Evolutionary conservation across 2,888 invertebrate genomes (phyloP).

Genomic region (Holacanthella duospinosa): DNA sequence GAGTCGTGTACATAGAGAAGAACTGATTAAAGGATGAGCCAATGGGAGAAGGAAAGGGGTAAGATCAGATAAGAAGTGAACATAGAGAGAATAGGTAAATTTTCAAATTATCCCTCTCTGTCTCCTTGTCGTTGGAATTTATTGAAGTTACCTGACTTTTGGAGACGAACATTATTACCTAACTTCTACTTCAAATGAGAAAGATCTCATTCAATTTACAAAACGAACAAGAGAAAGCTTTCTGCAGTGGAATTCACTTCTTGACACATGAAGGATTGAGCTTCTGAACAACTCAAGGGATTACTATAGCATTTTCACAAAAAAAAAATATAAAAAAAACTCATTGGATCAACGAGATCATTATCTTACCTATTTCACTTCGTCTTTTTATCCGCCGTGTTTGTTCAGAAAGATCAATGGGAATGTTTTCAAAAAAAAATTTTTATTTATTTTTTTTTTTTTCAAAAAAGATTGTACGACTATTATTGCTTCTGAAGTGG

Average conservation of each 20-base stretch:
- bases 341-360: too few species aligned
- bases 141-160: not conserved
- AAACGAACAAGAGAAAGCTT: conserved; percentile 26
- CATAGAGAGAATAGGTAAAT: not conserved
- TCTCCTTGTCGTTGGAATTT: not conserved
- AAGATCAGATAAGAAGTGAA: not conserved
- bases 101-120: not conserved
- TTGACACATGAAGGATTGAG: too few species aligned
- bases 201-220: conserved; percentile 14
- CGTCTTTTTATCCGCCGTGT: too few species aligned
- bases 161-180: not conserved
- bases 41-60: conserved; percentile 6
- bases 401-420: too few species aligned
- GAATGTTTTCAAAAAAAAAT: too few species aligned
- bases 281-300: too few species aligned
- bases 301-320: too few species aligned
- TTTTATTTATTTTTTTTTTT: too few species aligned
- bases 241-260: conserved; percentile 23
- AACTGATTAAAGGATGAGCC: not conserved
- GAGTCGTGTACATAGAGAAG: conserved; percentile 8
- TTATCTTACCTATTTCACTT: not conserved
- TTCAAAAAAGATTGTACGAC: too few species aligned
- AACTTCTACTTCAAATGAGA: too few species aligned
- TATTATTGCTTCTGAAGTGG: too few species aligned
- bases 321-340: too few species aligned